phyloP scores from a whole-genome alignment of 2,888 invertebrate genomes.

The Hirtodrosophila histrioides region DNA sequence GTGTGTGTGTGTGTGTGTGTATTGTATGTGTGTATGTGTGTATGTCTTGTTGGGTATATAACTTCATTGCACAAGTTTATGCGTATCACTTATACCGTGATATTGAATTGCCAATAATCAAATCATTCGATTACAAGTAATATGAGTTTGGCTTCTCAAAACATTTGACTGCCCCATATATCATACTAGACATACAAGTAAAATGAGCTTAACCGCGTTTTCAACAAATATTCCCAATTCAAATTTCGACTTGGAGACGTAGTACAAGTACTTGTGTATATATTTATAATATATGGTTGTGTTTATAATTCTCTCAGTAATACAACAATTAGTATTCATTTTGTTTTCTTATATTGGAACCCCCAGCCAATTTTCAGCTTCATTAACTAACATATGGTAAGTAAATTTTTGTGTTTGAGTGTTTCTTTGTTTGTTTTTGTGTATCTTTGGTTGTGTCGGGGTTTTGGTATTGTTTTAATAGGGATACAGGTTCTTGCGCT shows the following conservation, averaged over 20 bases:
- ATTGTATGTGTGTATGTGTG: neutral
- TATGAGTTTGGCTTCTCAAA: too few species aligned
- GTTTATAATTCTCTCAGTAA: slow-evolving; percentile 15
- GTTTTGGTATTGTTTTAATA: slow-evolving; percentile 64
- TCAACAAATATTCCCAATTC: neutral
- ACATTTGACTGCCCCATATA: too few species aligned
- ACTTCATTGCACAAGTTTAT: slow-evolving; percentile 5
- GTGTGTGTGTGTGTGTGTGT: slow-evolving; percentile 20
- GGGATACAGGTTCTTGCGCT: slow-evolving; percentile 85
- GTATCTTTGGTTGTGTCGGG: slow-evolving; percentile 48
- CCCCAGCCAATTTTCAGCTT: slow-evolving; percentile 33
- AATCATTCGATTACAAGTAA: too few species aligned
- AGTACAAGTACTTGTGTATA: neutral
- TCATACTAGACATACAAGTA: too few species aligned
- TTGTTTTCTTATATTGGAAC: slow-evolving; percentile 6
- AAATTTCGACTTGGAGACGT: slow-evolving; percentile 1
- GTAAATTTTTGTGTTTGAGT: slow-evolving; percentile 18
- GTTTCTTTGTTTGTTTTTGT: neutral
- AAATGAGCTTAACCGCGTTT: too few species aligned
- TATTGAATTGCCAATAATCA: too few species aligned
- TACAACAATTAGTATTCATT: slow-evolving; percentile 26
- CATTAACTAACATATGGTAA: slow-evolving; percentile 20
- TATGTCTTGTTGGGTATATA: neutral
- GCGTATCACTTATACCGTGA: too few species aligned
- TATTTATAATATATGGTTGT: neutral